A percentile compares a stretch with the other conserved stretches of the same genome.
Conservation (phyloP, 2,113 vertebrate genomes). For the Otolemur garnettii region DNA sequence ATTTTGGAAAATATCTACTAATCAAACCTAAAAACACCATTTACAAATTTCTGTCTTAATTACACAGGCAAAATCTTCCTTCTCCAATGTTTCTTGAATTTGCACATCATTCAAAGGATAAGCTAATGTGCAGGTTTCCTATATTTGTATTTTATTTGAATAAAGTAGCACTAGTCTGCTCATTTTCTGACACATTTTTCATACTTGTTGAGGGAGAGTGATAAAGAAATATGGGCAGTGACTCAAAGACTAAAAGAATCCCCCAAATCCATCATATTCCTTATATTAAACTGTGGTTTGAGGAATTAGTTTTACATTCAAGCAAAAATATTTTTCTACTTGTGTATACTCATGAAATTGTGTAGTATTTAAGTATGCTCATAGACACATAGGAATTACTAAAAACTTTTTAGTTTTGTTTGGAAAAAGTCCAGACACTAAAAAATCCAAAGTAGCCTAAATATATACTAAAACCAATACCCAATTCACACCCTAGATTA, state of each 20-base stretch:
- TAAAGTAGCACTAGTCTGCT: not conserved
- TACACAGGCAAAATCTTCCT: not conserved
- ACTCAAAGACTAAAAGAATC: slow-evolving; percentile 20
- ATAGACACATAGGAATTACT: slow-evolving; percentile 15
- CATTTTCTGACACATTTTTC: slow-evolving; percentile 1
- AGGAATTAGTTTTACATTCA: slow-evolving; percentile 56
- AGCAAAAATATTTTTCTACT: slow-evolving; percentile 63
- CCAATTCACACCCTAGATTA: slow-evolving; percentile 78
- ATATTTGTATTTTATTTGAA: not conserved
- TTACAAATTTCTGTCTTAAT: not conserved
- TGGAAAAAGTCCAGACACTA: slow-evolving; percentile 80
- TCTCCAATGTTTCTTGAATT: not conserved
- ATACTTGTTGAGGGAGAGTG: not conserved
- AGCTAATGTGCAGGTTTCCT: not conserved
- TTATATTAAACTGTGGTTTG: not conserved
- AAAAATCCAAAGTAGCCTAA: slow-evolving; percentile 75
- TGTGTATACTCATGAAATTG: not conserved
- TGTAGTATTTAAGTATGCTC: not conserved
- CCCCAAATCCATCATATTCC: slow-evolving; percentile 34
- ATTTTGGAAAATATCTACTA: not conserved
- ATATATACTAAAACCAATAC: slow-evolving; percentile 81
- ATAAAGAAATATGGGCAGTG: not conserved
- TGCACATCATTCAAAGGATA: not conserved
- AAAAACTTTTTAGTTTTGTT: slow-evolving; percentile 78
- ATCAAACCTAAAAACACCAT: not conserved